A percentile compares a stretch with the other conserved stretches of the same genome.
phyloP scores from a whole-genome alignment of 2,797 vertebrate species.

The Brachyrhaphis roseni region DNA sequence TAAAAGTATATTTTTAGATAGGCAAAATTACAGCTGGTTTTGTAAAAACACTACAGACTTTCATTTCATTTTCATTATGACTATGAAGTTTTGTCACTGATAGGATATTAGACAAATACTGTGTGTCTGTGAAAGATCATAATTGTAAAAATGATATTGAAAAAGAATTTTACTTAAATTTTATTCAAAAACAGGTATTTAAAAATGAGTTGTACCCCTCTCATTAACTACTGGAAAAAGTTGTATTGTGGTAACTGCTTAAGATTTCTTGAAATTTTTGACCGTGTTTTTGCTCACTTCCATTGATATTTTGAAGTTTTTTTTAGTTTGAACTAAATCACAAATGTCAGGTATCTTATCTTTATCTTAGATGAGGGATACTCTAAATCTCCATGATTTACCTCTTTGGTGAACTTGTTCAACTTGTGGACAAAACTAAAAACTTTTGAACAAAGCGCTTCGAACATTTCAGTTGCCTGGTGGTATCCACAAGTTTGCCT shows the following conservation, averaged over 20 bases:
- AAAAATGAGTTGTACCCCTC: background rate
- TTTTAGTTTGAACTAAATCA: background rate
- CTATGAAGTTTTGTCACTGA: background rate
- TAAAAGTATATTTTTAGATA: background rate
- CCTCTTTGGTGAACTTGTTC: background rate
- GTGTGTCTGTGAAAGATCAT: background rate
- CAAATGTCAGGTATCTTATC: background rate
- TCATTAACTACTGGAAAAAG: background rate
- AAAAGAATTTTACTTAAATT: background rate
- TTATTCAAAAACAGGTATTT: background rate
- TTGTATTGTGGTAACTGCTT: background rate
- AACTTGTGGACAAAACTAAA: background rate
- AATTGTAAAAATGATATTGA: background rate
- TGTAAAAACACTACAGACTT: background rate
- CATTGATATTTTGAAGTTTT: background rate
- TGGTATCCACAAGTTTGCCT: slow-evolving; percentile 1
- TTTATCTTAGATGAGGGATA: background rate
- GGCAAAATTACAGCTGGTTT: background rate
- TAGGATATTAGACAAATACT: background rate
- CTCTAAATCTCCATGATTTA: background rate
- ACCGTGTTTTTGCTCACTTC: background rate
- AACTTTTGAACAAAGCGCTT: background rate
- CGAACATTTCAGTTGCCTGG: background rate
- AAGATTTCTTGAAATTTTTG: background rate
- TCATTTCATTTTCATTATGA: background rate